These are phyloP conservation scores for Malurus melanocephalus DNA, from an alignment of 2,113 vertebrate species.

Conservation along the genomic window DNA sequence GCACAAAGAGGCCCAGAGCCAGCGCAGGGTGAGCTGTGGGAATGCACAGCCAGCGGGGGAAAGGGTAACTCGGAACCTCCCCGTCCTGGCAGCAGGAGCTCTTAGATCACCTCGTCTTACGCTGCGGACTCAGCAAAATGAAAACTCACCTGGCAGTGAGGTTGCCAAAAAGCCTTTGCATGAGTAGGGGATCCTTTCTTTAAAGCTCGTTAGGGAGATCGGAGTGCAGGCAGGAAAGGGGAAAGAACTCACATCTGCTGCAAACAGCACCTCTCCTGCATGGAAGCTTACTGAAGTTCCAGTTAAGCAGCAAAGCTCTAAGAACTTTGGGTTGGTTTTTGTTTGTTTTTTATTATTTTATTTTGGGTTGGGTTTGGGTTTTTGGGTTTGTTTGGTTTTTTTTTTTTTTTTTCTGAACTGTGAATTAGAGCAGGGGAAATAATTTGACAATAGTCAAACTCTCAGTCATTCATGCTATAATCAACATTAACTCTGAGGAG, in stretches of 20 bases:
- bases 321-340: neutral
- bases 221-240: neutral
- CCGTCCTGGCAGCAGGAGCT: neutral
- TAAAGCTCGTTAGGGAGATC: neutral
- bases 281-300: neutral
- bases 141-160: neutral
- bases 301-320: neutral
- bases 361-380: neutral
- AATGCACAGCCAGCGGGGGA: slow-evolving; percentile 32
- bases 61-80: neutral
- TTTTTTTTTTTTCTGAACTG: neutral
- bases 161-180: neutral
- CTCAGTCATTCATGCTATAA: neutral
- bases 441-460: neutral
- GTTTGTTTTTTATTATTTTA: neutral
- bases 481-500: neutral
- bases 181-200: neutral
- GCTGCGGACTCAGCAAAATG: slow-evolving; percentile 3
- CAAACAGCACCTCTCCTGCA: neutral
- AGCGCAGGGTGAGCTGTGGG: neutral
- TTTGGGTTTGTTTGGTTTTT: neutral
- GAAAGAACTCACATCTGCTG: neutral
- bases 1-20: neutral
- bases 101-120: neutral
- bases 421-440: neutral